Evolutionary conservation across 2,113 vertebrate species (phyloP).

Genomic region (Setophaga petechia): DNA sequence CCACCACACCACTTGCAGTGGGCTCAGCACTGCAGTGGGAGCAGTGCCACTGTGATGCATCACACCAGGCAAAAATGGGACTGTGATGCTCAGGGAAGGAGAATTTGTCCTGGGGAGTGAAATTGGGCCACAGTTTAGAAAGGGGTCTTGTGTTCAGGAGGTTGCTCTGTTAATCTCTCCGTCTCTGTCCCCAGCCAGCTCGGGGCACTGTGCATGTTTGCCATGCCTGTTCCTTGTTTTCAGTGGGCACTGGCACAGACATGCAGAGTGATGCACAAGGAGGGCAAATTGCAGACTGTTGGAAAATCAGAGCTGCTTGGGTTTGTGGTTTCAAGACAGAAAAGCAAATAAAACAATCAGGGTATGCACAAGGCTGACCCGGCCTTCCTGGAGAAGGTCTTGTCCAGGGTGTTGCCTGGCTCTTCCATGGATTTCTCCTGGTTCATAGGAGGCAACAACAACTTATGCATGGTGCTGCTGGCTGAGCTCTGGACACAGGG

Average conservation of each 20-base stretch:
- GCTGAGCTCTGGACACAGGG: background rate
- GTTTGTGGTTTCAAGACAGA: background rate
- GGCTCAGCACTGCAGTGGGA: background rate
- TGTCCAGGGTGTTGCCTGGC: accelerated
- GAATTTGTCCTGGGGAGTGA: background rate
- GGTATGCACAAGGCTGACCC: background rate
- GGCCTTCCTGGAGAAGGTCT: background rate
- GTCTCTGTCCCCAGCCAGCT: background rate
- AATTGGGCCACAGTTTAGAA: background rate
- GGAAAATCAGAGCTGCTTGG: background rate
- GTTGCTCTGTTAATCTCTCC: background rate
- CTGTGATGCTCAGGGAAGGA: background rate
- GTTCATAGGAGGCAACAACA: accelerated
- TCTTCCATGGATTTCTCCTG: background rate
- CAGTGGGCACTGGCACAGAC: background rate
- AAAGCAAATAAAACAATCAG: accelerated
- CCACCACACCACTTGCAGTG: accelerated
- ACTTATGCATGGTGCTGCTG: background rate
- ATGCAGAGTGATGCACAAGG: no score
- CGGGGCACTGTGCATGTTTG: accelerated
- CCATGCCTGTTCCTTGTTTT: background rate
- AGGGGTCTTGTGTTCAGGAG: background rate
- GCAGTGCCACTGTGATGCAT: accelerated
- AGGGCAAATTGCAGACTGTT: background rate
- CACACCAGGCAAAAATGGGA: background rate